These are phyloP conservation scores for Pangasius macronema DNA, from an alignment of 2,797 vertebrate genomes.

Conservation along the genomic window DNA sequence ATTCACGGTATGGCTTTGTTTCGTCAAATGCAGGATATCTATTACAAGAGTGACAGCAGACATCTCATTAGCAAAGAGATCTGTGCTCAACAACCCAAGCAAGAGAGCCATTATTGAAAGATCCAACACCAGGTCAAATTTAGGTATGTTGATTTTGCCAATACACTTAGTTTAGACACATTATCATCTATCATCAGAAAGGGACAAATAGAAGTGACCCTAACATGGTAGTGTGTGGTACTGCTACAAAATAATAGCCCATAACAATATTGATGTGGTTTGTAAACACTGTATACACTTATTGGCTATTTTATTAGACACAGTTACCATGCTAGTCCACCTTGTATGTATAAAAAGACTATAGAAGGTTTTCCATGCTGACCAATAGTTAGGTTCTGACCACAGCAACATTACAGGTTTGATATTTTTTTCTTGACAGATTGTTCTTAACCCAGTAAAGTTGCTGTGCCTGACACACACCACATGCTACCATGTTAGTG, in stretches of 20 bases:
- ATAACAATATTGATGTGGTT: background rate
- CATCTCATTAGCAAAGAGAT: slow-evolving; percentile 98
- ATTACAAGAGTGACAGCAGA: slow-evolving; percentile 98
- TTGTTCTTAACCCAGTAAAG: background rate
- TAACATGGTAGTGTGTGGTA: background rate
- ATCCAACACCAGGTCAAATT: slow-evolving; percentile 94
- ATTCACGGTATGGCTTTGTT: slow-evolving; percentile 16
- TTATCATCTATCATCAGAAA: background rate
- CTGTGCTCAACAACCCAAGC: slow-evolving; percentile 98
- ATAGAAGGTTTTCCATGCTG: background rate
- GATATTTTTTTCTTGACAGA: background rate
- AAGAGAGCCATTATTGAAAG: slow-evolving; percentile 98
- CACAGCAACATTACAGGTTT: background rate
- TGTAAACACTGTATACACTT: background rate
- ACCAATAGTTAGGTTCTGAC: background rate
- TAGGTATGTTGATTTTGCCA: slow-evolving; percentile 76
- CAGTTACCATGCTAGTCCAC: background rate
- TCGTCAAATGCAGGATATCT: slow-evolving; percentile 84
- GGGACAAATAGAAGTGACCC: background rate
- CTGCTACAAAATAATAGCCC: background rate
- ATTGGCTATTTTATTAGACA: background rate
- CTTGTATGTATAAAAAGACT: background rate
- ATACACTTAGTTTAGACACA: background rate
- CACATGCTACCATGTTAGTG: background rate
- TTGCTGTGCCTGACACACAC: background rate